phyloP scores from a whole-genome alignment of 2,797 vertebrate species.

The Rousettus madagascariensis region DNA sequence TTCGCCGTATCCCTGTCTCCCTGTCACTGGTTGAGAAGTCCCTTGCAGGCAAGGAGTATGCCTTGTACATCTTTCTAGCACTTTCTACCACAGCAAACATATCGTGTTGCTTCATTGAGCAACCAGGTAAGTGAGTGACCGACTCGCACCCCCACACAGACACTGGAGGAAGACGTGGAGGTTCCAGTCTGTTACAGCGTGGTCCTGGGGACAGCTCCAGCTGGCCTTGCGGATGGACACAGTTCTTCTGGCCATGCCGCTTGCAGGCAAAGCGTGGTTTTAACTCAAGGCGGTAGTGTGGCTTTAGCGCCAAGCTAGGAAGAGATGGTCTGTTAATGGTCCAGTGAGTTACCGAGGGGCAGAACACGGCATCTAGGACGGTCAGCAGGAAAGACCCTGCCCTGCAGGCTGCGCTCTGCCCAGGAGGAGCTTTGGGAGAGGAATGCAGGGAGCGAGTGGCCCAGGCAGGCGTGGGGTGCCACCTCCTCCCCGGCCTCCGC shows the following conservation, averaged over 20 bases:
- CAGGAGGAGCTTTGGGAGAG: neutral
- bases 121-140: neutral
- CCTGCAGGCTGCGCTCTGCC: neutral
- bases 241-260: neutral
- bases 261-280: too few relatives aligned
- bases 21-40: neutral
- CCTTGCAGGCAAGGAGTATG: neutral
- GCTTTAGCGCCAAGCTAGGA: too few relatives aligned
- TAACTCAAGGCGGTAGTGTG: too few relatives aligned
- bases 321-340: too few relatives aligned
- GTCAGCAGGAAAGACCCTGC: neutral
- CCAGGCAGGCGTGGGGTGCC: neutral
- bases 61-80: neutral
- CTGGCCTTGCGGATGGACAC: neutral
- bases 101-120: neutral
- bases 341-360: neutral
- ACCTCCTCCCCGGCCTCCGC: neutral
- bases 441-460: neutral
- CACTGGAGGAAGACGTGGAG: neutral
- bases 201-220: neutral
- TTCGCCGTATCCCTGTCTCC: neutral
- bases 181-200: rapidly evolving
- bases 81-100: neutral
- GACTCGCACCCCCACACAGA: neutral
- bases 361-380: neutral